phyloP scores from a whole-genome alignment of 2,888 invertebrate genomes.

The Drosophila borborema region DNA sequence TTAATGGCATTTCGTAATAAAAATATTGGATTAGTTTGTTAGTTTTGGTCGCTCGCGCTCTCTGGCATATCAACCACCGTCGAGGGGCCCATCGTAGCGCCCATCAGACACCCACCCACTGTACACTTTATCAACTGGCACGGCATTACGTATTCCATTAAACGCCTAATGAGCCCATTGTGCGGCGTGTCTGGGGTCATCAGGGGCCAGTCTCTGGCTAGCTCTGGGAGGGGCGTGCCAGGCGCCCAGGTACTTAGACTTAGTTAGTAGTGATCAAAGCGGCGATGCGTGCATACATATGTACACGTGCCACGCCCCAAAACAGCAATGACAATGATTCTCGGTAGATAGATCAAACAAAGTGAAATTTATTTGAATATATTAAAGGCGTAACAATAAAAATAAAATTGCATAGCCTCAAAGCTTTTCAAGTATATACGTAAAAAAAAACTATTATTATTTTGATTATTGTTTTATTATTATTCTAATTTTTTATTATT shows the following conservation, averaged over 20 bases:
- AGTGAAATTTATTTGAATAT: background rate
- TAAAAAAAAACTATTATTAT: too few species aligned
- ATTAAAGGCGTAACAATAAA: too few species aligned
- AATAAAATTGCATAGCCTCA: too few species aligned
- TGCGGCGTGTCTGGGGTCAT: conserved; percentile 51
- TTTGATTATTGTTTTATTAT: too few species aligned
- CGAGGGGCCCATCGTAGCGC: conserved; percentile 18
- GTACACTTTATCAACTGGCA: conserved; percentile 70
- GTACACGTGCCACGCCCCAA: conserved; percentile 24
- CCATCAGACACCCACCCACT: conserved; percentile 29
- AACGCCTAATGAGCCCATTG: conserved; percentile 78
- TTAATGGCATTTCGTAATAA: conserved; percentile 81
- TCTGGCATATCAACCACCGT: conserved; percentile 41
- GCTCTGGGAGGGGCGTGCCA: conserved; percentile 20
- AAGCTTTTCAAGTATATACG: too few species aligned
- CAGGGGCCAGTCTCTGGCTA: conserved; percentile 29
- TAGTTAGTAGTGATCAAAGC: conserved; percentile 51
- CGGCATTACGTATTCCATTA: conserved; percentile 76
- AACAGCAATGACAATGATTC: conserved; percentile 3
- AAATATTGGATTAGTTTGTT: conserved; percentile 82
- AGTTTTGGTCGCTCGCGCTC: conserved; percentile 54
- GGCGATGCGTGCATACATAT: conserved; percentile 6
- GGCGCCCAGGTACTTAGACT: conserved; percentile 57
- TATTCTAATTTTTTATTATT: too few species aligned
- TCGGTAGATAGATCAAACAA: background rate